Evolutionary conservation across 2,113 vertebrate species (phyloP), one percentile per base, ranked within the genome.

Genomic region (Hemiprocne comata): DNA sequence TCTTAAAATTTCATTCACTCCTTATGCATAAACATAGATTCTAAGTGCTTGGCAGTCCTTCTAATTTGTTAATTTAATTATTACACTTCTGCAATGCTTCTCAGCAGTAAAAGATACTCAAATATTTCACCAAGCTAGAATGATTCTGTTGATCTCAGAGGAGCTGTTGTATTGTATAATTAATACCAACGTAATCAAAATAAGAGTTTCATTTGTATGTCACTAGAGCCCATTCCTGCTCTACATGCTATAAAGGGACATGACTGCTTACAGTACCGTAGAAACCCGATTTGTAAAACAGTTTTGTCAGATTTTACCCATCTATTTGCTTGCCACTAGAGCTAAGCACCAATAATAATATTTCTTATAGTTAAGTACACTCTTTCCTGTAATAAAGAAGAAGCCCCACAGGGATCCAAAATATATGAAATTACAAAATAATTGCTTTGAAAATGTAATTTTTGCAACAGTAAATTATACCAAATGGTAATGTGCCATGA

Each of bases 151-250:
- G 74, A 67, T 93, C 91, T 95, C 91, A 70, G 50, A 93, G 79
- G 91, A 88, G 42, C 85, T 92, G 58, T 90, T 91, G 60, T 93
- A 76, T 87, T 91, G 60, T 79, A 33, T 91, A 96, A 95, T 97
- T 95, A 96, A 91, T 95, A 91, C 10, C 33, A 84, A 17, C 1
- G 2, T 90, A 95, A 87, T 72, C 87, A 87, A 95, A 94, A 44
- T 60, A 84, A 76, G 72, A 74, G 33, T 83, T 91, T 74, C 67
- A 80, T 93, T 85, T 87, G 70, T 82, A 55, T 93, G 67, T 80
- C 90, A 62, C 72, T 79, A 66, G 91, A 91, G 75, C 78, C 85
- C 42, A 19, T 87, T 97, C 64, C 24, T 85, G 26, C 36, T 91
- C 40, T 58, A 9, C 28, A 2, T 80, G 44, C 64, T 83, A 51